Conservation (phyloP, 2,888 invertebrate species). For the Lithophane semibrunnea region DNA sequence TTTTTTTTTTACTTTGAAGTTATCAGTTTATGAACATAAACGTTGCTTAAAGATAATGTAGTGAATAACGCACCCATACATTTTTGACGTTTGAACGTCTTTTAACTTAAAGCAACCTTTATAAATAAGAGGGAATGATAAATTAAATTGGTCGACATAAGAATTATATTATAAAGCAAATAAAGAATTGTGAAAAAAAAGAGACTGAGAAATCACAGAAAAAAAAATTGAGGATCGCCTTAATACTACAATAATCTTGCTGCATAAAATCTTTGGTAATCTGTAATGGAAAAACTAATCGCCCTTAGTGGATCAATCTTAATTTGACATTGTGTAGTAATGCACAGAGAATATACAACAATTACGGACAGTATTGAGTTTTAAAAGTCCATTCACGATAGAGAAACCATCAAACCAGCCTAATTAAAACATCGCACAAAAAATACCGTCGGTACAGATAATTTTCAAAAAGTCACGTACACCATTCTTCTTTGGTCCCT, state of each 20-base stretch:
- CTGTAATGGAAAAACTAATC: neutral
- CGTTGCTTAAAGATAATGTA: neutral
- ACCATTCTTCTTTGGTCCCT: conserved; percentile 44
- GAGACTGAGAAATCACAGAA: neutral
- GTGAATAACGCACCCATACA: neutral
- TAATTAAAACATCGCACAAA: conserved; percentile 29
- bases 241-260: neutral
- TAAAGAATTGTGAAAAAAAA: too few relatives aligned
- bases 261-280: neutral
- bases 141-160: neutral
- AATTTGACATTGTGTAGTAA: neutral
- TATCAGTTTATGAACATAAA: too few relatives aligned
- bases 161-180: too few relatives aligned
- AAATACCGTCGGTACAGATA: conserved; percentile 13
- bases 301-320: neutral
- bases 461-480: conserved; percentile 73
- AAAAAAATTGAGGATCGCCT: neutral
- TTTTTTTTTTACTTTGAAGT: too few relatives aligned
- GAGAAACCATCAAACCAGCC: conserved; percentile 4
- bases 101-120: neutral
- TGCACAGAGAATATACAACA: neutral
- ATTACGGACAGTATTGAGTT: neutral
- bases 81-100: neutral
- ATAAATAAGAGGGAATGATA: neutral
- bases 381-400: neutral